Evolutionary conservation across 2,797 vertebrate genomes (phyloP), one percentile per base, ranked within the genome.

Genomic region (Eupleurogrammus muticus): DNA sequence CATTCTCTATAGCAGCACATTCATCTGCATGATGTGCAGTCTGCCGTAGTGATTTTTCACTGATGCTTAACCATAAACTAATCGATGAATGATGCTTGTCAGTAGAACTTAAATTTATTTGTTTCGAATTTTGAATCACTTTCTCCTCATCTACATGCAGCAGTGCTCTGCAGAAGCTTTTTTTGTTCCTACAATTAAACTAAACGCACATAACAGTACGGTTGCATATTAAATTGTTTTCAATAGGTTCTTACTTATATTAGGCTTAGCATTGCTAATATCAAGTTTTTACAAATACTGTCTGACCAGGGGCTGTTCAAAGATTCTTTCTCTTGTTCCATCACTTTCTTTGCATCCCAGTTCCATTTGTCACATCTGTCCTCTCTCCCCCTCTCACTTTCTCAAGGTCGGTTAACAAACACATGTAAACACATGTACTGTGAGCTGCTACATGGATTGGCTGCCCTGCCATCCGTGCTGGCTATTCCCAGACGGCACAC

Each of bases 321-420:
- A 57, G 10, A 5, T 28, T 13, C 5, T 28, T 9, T 47, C 19
- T 48, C 46, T 42, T 2, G 12, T 24, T 44, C 46, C 9, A 3
- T 63, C n/a, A 9, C 34, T 52, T 47, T 51, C 17, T 44, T 57
- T 57, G 32, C 59, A 47, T 57, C 32, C 9, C 9, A 9, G 0
- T 66, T 51, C 67, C 64, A 53, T 58, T 47, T 77, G 56, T 73
- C 47, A 70, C 36, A n/a, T 50, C 21, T 48, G 21, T 66, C 16
- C 62, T 54, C 65, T 73, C 11, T 55, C 32, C 47, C 32, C 35
- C 38, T 40, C 73, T 60, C 64, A 46, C 71, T 21, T 69, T 62
- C 73, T 83, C 42, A 68, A 67, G 81, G 63, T 56, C 34, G 55
- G 38, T 23, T 6, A 47, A 50, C 42, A 68, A 75, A 68, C 77